These are phyloP conservation scores for Eurystomus gularis DNA, from an alignment of 2,113 vertebrate species.

Conservation along the genomic window DNA sequence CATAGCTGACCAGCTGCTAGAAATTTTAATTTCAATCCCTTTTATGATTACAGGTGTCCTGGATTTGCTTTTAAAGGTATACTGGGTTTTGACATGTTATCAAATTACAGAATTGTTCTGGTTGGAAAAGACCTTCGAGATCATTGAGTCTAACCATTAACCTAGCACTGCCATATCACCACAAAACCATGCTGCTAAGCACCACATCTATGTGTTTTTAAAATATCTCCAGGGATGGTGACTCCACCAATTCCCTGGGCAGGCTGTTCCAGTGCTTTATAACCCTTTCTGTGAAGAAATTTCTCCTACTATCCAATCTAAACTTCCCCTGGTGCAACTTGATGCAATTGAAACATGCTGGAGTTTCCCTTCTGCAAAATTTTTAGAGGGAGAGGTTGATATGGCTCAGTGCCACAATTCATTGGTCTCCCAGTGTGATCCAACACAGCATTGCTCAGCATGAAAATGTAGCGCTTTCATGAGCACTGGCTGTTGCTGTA, in stretches of 20 bases:
- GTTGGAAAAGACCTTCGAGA: too few relatives aligned
- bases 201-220: too few relatives aligned
- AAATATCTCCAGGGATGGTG: too few relatives aligned
- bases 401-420: constrained; percentile 19
- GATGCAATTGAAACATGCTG: not conserved
- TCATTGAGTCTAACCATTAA: too few relatives aligned
- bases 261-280: too few relatives aligned
- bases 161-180: too few relatives aligned
- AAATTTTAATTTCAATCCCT: not conserved
- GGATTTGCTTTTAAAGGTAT: not conserved
- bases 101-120: too few relatives aligned
- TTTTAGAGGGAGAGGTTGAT: not conserved
- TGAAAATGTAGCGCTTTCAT: constrained; percentile 34
- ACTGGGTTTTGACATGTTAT: not conserved
- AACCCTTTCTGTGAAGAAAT: too few relatives aligned
- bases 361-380: constrained; percentile 6
- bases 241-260: too few relatives aligned
- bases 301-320: too few relatives aligned
- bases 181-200: too few relatives aligned
- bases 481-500: not conserved
- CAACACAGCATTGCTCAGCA: not conserved
- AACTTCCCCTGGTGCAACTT: too few relatives aligned
- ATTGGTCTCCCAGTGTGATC: not conserved
- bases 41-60: not conserved
- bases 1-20: not conserved